Percentiles rank a stretch among this genome's conserved stretches.
These are phyloP conservation scores for Anaspis maculata DNA, from an alignment of 2,888 invertebrate genomes.

Conservation along the genomic window DNA sequence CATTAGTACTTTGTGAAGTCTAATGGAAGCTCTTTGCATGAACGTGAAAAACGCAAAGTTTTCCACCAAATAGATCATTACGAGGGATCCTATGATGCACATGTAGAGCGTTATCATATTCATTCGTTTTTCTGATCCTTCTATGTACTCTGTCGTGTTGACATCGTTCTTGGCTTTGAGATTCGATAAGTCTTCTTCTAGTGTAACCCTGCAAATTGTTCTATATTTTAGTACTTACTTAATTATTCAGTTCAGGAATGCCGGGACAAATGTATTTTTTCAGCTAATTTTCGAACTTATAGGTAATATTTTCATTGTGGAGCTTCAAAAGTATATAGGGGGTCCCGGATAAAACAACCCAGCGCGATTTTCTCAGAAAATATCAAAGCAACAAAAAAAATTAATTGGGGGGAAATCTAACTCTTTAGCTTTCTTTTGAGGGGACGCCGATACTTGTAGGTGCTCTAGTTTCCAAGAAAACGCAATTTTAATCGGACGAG, in stretches of 20 bases:
- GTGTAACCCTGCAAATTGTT: conserved; percentile 8
- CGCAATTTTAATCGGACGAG: too few relatives aligned
- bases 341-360: background rate
- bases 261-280: too few relatives aligned
- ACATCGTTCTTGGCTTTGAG: conserved; percentile 6
- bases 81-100: conserved; percentile 18
- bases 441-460: too few relatives aligned
- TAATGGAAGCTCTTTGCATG: conserved; percentile 21
- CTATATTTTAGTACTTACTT: background rate
- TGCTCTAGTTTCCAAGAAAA: too few relatives aligned
- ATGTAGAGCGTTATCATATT: conserved; percentile 17
- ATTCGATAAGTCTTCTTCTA: conserved; percentile 11
- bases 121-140: conserved; percentile 2
- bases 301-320: too few relatives aligned
- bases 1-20: conserved; percentile 21
- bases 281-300: too few relatives aligned
- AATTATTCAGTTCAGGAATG: conserved; percentile 3
- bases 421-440: too few relatives aligned
- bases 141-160: conserved; percentile 4
- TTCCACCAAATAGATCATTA: conserved; percentile 19
- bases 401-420: too few relatives aligned
- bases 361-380: too few relatives aligned
- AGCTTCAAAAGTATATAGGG: too few relatives aligned
- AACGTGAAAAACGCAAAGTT: conserved; percentile 25
- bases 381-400: too few relatives aligned